Conservation (phyloP, 2,797 vertebrate genomes). For the Chromis chromis region DNA sequence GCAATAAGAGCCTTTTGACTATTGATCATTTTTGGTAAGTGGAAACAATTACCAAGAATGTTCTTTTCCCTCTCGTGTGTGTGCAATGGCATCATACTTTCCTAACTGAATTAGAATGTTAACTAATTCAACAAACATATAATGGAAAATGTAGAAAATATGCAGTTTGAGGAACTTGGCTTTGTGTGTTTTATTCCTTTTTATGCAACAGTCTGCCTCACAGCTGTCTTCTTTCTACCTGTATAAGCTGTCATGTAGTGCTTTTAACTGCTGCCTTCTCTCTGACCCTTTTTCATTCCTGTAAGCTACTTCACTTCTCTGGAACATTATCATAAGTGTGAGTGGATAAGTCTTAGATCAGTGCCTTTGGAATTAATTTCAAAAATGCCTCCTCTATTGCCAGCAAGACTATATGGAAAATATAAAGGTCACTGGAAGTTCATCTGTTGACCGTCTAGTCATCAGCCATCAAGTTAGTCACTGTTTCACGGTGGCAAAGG, state of each 20-base stretch:
- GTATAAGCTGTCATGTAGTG: background rate
- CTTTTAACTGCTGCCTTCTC: slow-evolving; percentile 33
- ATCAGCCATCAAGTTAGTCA: background rate
- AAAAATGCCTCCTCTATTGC: background rate
- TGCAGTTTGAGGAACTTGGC: too few relatives aligned
- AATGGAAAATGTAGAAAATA: background rate
- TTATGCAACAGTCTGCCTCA: background rate
- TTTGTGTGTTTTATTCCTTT: background rate
- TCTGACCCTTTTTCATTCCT: slow-evolving; percentile 19
- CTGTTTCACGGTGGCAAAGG: background rate
- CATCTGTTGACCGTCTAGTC: slow-evolving; percentile 4
- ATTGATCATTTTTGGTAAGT: too few relatives aligned
- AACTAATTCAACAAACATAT: background rate
- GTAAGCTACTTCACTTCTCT: slow-evolving; percentile 8
- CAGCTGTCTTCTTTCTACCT: background rate
- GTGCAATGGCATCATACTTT: background rate
- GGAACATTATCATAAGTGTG: background rate
- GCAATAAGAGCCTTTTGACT: too few relatives aligned
- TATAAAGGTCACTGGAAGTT: slow-evolving; percentile 27
- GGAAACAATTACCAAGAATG: too few relatives aligned
- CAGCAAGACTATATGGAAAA: background rate
- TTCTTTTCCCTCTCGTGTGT: background rate
- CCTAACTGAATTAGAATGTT: background rate
- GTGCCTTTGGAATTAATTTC: background rate
- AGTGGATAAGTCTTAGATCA: background rate